A percentile compares a stretch with the other conserved stretches of the same genome.
These are phyloP conservation scores for Ictalurus furcatus DNA, from an alignment of 2,113 vertebrate species.

Conservation along the genomic window DNA sequence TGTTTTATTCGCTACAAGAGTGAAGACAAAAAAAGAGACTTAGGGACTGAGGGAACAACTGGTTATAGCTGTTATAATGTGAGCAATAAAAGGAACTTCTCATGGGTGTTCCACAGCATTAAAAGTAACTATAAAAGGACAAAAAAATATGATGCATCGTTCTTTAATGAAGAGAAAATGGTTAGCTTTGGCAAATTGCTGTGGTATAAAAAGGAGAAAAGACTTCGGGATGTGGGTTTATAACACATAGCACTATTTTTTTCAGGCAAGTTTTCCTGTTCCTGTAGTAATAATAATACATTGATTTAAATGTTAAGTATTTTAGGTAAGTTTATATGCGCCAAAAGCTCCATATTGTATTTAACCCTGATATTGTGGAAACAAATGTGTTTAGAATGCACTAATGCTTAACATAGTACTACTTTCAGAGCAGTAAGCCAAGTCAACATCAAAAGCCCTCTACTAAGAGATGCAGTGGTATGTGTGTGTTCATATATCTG, in stretches of 20 bases:
- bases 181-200: background rate
- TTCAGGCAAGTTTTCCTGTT: background rate
- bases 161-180: background rate
- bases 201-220: background rate
- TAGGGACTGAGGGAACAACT: background rate
- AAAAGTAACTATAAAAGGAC: background rate
- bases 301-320: too few species aligned
- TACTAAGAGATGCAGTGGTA: background rate
- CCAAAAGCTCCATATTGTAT: background rate
- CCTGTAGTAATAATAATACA: background rate
- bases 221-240: background rate
- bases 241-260: background rate
- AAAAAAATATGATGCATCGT: background rate
- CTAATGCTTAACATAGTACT: background rate
- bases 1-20: too few species aligned
- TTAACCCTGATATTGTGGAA: background rate
- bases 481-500: background rate
- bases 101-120: background rate
- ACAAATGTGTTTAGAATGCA: background rate
- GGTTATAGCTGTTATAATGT: background rate
- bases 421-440: background rate
- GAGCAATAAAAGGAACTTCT: background rate
- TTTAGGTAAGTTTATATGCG: background rate
- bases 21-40: too few species aligned
- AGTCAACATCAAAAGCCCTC: background rate